Conservation (phyloP, 2,113 vertebrate species). For the Odobenus rosmarus region DNA sequence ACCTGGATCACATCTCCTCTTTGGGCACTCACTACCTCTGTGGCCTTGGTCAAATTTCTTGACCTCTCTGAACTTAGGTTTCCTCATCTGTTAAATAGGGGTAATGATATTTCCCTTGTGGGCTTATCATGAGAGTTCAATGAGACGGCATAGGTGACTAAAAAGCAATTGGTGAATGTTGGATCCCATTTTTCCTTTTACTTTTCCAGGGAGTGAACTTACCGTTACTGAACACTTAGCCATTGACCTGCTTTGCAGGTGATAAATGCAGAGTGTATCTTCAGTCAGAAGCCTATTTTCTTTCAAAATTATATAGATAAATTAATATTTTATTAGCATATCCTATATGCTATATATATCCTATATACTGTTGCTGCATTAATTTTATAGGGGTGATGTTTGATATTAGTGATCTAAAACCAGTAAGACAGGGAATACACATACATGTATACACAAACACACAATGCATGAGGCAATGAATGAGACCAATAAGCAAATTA, state of each 20-base stretch:
- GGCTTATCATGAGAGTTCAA: background rate
- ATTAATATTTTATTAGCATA: slow-evolving; percentile 8
- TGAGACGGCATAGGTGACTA: background rate
- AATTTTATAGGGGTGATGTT: background rate
- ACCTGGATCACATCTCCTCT: background rate
- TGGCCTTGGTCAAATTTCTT: background rate
- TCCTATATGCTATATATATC: background rate
- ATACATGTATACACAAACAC: background rate
- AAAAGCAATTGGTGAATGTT: background rate
- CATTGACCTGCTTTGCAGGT: background rate
- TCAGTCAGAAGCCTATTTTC: background rate
- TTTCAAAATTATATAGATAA: slow-evolving; percentile 16
- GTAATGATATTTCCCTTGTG: background rate
- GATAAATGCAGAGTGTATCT: background rate
- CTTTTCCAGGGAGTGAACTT: background rate
- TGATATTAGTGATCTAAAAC: background rate
- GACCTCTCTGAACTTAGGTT: background rate
- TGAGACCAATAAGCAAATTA: background rate
- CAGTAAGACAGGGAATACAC: background rate
- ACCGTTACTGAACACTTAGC: background rate
- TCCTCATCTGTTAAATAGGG: background rate
- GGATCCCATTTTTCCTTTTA: background rate
- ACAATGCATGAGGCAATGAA: background rate
- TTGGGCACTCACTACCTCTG: background rate
- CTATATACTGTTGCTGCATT: background rate